A percentile compares a stretch with the other conserved stretches of the same genome.
phyloP scores from a whole-genome alignment of 2,797 vertebrate species.

The Ctenosaura bakeri region DNA sequence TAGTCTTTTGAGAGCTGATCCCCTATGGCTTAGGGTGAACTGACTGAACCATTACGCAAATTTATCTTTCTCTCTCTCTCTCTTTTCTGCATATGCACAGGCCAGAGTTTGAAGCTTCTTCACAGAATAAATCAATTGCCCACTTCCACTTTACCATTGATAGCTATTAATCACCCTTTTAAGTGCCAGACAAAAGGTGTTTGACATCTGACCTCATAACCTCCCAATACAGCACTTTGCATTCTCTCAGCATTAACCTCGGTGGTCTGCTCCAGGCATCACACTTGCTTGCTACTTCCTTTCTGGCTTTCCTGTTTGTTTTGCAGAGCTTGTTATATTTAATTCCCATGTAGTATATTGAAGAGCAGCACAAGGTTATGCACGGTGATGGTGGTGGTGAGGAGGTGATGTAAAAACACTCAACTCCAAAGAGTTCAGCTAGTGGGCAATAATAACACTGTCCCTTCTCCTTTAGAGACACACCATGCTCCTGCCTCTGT shows the following conservation, averaged over 20 bases:
- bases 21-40: background rate
- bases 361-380: background rate
- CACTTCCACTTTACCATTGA: slow-evolving; percentile 46
- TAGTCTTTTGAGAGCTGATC: background rate
- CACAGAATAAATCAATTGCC: slow-evolving; percentile 55
- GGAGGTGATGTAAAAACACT: background rate
- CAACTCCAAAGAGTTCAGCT: slow-evolving; percentile 1
- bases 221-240: slow-evolving; percentile 60
- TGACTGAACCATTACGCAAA: slow-evolving; percentile 4
- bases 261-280: slow-evolving; percentile 35
- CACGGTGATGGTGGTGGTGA: too few relatives aligned
- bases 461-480: background rate
- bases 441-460: background rate
- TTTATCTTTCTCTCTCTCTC: slow-evolving; percentile 24
- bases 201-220: slow-evolving; percentile 70
- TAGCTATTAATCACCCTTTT: slow-evolving; percentile 48
- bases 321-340: slow-evolving; percentile 66
- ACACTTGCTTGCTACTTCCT: slow-evolving; percentile 54
- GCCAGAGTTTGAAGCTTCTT: slow-evolving; percentile 40
- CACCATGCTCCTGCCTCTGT: background rate
- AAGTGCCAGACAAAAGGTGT: slow-evolving; percentile 55
- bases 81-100: background rate
- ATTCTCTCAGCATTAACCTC: slow-evolving; percentile 67
- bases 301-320: slow-evolving; percentile 64
- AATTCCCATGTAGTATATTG: background rate